These are phyloP conservation scores for Bombyx mori DNA, from an alignment of 1,140 invertebrate genomes.

Conservation along the genomic window DNA sequence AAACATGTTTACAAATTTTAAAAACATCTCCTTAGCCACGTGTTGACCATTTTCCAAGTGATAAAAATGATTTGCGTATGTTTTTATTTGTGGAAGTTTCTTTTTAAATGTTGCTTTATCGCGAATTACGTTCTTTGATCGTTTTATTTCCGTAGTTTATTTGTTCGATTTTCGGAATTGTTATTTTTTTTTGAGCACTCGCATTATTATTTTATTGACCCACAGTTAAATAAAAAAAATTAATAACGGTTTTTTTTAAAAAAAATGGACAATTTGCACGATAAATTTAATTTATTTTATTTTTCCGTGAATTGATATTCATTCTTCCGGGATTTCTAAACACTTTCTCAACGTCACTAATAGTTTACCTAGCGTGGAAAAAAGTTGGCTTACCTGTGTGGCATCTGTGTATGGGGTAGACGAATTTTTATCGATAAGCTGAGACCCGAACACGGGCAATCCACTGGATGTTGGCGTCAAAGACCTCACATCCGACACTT, in stretches of 20 bases:
- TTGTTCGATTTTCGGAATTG: not conserved
- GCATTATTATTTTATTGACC: too few species aligned
- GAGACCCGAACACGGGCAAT: constrained; percentile 83
- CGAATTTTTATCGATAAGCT: constrained; percentile 90
- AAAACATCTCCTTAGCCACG: constrained; percentile 12
- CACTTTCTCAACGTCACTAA: not conserved
- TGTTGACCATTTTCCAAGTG: constrained; percentile 17
- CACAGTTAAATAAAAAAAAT: too few species aligned
- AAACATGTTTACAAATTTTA: constrained; percentile 37
- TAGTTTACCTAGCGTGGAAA: constrained; percentile 7
- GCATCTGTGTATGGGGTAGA: constrained; percentile 96
- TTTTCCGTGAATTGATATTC: not conserved
- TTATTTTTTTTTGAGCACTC: not conserved
- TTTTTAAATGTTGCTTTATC: not conserved
- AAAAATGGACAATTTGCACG: not conserved
- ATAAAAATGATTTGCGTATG: constrained; percentile 12
- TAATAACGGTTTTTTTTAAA: not conserved
- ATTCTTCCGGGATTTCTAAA: not conserved
- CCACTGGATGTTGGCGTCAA: constrained; percentile 58
- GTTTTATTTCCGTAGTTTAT: not conserved
- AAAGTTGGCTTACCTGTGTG: constrained; percentile 83
- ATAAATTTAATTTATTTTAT: not conserved
- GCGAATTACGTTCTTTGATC: not conserved
- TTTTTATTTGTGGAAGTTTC: not conserved
- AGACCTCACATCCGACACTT: constrained; percentile 67